phyloP scores from a whole-genome alignment of 2,113 vertebrate species.

The Sterrhoptilus dennistouni region DNA sequence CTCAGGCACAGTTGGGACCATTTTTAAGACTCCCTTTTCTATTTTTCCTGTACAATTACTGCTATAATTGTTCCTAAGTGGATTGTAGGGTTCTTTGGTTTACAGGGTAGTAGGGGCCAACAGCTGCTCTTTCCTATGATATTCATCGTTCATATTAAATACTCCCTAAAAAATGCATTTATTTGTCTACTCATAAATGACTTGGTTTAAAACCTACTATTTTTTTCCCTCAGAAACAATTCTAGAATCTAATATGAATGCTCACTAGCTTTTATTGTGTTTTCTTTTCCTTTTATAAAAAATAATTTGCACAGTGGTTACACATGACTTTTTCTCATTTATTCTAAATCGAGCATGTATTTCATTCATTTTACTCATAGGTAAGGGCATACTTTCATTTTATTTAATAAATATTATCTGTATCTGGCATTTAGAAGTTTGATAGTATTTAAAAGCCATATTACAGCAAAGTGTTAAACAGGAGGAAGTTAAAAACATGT shows the following conservation, averaged over 20 bases:
- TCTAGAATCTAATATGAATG: conserved; percentile 34
- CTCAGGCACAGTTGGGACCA: not conserved
- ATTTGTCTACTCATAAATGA: conserved; percentile 5
- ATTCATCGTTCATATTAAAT: conserved; percentile 25
- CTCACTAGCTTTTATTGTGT: conserved; percentile 9
- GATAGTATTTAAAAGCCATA: conserved; percentile 37
- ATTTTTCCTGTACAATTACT: not conserved
- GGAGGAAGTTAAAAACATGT: not conserved
- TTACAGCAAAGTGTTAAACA: conserved; percentile 37
- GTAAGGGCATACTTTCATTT: conserved; percentile 31
- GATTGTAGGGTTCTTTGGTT: not conserved
- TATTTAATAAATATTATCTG: conserved; percentile 59
- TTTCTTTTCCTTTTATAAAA: conserved; percentile 47
- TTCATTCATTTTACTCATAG: conserved; percentile 44
- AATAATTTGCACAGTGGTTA: conserved; percentile 49
- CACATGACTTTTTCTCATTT: conserved; percentile 68
- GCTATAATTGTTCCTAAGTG: not conserved
- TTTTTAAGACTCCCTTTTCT: not conserved
- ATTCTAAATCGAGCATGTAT: conserved; percentile 54
- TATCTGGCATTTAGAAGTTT: conserved; percentile 27
- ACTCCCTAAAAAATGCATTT: conserved; percentile 22
- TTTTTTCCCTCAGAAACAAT: conserved; percentile 29
- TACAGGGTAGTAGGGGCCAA: not conserved
- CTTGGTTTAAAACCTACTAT: not conserved
- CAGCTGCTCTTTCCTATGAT: not conserved